Percentiles rank a stretch among this genome's conserved stretches.
Evolutionary conservation across 1,140 invertebrate genomes (phyloP).

Genomic region (Drosophila melanogaster): Release_6_plus_ISO1_MT NT_033777.3:24820001-24820500

Average conservation of each 20-base stretch:
- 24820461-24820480: slow-evolving; percentile 74
- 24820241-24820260: slow-evolving; percentile 37
- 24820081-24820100: slow-evolving; percentile 92
- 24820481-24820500: slow-evolving; percentile 81
- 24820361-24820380: slow-evolving; percentile 63
- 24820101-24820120: slow-evolving; percentile 77
- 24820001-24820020: slow-evolving; percentile 96
- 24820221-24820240: slow-evolving; percentile 53
- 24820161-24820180: slow-evolving; percentile 59
- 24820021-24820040: slow-evolving; percentile 95
- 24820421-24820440: slow-evolving; percentile 71
- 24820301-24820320: slow-evolving; percentile 54
- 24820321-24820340: slow-evolving; percentile 49
- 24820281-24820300: slow-evolving; percentile 63
- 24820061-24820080: slow-evolving; percentile 96
- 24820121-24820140: slow-evolving; percentile 53
- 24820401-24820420: slow-evolving; percentile 45
- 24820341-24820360: slow-evolving; percentile 43
- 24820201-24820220: slow-evolving; percentile 34
- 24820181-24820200: slow-evolving; percentile 52
- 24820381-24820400: slow-evolving; percentile 49
- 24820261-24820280: slow-evolving; percentile 24
- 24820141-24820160: slow-evolving; percentile 5
- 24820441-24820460: slow-evolving; percentile 74
- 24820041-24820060: slow-evolving; percentile 94